Base-by-base conservation (phyloP, 2,888 invertebrate species). In the Cantharis flavilabris region DNA sequence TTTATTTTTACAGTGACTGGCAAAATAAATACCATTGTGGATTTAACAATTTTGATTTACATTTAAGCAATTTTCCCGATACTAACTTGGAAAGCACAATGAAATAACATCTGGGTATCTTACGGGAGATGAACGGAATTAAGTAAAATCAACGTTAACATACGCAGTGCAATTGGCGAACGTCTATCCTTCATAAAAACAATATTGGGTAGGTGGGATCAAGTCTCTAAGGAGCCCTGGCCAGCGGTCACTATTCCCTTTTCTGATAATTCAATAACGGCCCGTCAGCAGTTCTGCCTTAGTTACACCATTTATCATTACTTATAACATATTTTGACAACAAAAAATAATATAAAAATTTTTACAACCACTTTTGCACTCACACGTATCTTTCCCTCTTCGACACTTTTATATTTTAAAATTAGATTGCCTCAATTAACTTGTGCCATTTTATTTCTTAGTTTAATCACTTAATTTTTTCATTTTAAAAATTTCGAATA, bases 241-340 rank as follows among this genome's bases (percentile, higher is more conserved):
- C 85, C 85, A 85, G 82, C 85, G 86, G 87, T 87, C 87, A 86
- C 84, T 86, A 84, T 86, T 86, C 86, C 86, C 86, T 86, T 85
- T 83, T 82, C 82, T 82, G 86, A 82, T 88, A 88, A 88, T 88
- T 87, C 86, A 86, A 87, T 88, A 87, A 88, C 80, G 77, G 83
- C 81, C 84, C 84, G 84, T 85, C 84, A 83, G 84, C 81, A 81
- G 82, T 82, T 81, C 82, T 72, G 80, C 80, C 81, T 83, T 84
- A 83, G 73, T 73, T 70, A 73, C 73, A 76, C 64, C 78, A 78
- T 78, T 78, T 76, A 78, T 78, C 78, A 76, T 73, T 74, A 77
- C 69, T 49, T 23, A 18, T 69, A 65, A 76, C 73, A 76, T 76
- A 73, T 73, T 28, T 72, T 14, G 65, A 67, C 65, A 67, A 67